Base-by-base conservation (phyloP, 1,140 invertebrate species). In the Platyura marginata region DNA sequence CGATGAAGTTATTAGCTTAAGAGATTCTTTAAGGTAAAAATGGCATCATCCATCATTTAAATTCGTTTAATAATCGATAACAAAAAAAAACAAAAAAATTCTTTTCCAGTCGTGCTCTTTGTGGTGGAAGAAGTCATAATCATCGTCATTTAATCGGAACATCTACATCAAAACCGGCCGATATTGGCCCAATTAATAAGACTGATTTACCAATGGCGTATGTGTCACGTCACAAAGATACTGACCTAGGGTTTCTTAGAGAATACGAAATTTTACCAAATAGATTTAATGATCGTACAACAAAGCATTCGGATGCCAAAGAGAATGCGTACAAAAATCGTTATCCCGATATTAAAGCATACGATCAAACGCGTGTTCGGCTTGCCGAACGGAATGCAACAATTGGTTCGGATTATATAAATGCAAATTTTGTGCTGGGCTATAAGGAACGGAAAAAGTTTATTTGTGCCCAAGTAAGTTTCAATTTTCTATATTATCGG, bases 401-500 rank as follows among this genome's bases (percentile, higher is more conserved):
- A 32, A 69, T 71, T 36, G 79, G 80, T 3, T 81, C 79, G 0
- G 87, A 92, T 61, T 95, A 95, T 54, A 89, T 94, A 42, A 95
- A 95, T 58, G 89, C 90, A 0, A 93, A 92, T 55, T 84, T 83
- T 52, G 87, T 94, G 1, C 72, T 84, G 52, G 83, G 88, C 9
- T 91, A 91, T 54, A 90, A 90, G 64, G 83, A 89, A 53, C 65
- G 84, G n/a, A 92, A 92, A 54, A 85, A 87, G 52, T 93, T 90
- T 54, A 90, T 93, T 48, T 93, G 88, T 62, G 87, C 88, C 10
- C 87, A n/a, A n/a, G n/a, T n/a, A n/a, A n/a, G n/a, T n/a, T n/a
- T n/a, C n/a, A n/a, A n/a, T n/a, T n/a, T n/a, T n/a, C n/a, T n/a
- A n/a, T n/a, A n/a, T n/a, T n/a, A n/a, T n/a, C n/a, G 23, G 15